Evolutionary conservation across 2,888 invertebrate genomes (phyloP).

Genomic region (Neocrepidodera transversa): DNA sequence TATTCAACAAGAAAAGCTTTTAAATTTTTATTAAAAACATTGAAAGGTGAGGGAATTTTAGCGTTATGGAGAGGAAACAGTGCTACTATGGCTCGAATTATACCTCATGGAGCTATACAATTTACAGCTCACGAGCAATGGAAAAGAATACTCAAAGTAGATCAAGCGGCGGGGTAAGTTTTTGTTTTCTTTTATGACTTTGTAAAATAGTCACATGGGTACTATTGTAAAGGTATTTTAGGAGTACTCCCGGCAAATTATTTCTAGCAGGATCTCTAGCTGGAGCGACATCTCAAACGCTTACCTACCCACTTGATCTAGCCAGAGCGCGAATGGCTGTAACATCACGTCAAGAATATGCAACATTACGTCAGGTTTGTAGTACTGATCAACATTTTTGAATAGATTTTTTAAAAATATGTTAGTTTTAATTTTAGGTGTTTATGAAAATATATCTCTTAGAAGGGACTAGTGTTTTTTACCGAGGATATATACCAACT

Average conservation of each 20-base stretch:
- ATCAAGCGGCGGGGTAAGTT: conserved; percentile 62
- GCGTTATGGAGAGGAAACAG: conserved; percentile 98
- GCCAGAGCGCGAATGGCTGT: conserved; percentile 98
- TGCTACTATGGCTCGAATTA: conserved; percentile 96
- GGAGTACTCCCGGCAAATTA: conserved; percentile 62
- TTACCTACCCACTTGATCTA: conserved; percentile 96
- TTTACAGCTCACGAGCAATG: conserved; percentile 98
- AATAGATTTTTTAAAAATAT: too few relatives aligned
- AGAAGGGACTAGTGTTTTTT: conserved; percentile 81
- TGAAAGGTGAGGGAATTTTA: conserved; percentile 77
- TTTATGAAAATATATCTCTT: conserved; percentile 70
- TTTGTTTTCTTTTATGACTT: background rate
- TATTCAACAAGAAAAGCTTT: conserved; percentile 78
- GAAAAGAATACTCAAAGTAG: conserved; percentile 81
- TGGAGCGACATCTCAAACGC: conserved; percentile 91
- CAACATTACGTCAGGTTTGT: conserved; percentile 65
- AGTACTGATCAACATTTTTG: too few relatives aligned
- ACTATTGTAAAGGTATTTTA: conserved; percentile 35
- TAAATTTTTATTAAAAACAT: conserved; percentile 72
- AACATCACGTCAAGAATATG: conserved; percentile 79
- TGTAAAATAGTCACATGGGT: too few relatives aligned
- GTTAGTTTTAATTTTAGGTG: conserved; percentile 47
- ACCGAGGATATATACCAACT: conserved; percentile 88
- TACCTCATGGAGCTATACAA: conserved; percentile 97
- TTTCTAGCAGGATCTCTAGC: conserved; percentile 94